Evolutionary conservation across 35 echinoderm and acorn worm genomes (phyloP).

Genomic region (Nesometra sesokonis): DNA sequence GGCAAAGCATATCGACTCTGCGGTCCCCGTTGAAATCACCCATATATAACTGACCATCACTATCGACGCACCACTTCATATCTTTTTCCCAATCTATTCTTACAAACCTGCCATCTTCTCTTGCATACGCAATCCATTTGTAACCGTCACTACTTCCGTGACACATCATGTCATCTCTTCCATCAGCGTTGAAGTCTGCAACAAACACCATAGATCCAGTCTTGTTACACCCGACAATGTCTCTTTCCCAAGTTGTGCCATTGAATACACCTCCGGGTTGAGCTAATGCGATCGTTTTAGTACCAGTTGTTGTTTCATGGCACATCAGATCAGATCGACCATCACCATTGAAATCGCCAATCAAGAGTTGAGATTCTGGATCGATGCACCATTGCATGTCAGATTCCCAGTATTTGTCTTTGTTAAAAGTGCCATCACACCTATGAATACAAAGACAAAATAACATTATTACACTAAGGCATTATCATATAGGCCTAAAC

Average conservation of each 20-base stretch:
- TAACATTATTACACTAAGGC: no score
- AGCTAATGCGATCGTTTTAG: conserved; percentile 9
- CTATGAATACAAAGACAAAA: no score
- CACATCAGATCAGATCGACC: not conserved
- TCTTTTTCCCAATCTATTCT: not conserved
- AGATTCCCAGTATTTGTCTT: no score
- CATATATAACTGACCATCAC: not conserved
- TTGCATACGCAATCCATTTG: not conserved
- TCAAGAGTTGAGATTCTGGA: not conserved
- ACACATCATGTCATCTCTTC: not conserved
- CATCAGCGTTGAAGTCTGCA: not conserved
- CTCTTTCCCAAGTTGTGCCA: not conserved
- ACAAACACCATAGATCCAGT: not conserved
- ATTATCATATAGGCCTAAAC: no score
- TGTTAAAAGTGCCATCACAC: no score
- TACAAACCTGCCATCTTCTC: not conserved
- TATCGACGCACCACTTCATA: not conserved
- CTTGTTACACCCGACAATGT: not conserved
- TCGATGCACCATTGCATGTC: not conserved
- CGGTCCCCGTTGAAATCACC: not conserved
- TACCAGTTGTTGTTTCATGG: not conserved
- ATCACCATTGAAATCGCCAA: conserved; percentile 27
- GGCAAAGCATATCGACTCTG: not conserved
- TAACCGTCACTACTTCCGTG: not conserved
- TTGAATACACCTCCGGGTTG: not conserved